A percentile compares a stretch with the other conserved stretches of the same genome.
Conservation (phyloP, 2,888 invertebrate species). For the Parnassius glacialis region DNA sequence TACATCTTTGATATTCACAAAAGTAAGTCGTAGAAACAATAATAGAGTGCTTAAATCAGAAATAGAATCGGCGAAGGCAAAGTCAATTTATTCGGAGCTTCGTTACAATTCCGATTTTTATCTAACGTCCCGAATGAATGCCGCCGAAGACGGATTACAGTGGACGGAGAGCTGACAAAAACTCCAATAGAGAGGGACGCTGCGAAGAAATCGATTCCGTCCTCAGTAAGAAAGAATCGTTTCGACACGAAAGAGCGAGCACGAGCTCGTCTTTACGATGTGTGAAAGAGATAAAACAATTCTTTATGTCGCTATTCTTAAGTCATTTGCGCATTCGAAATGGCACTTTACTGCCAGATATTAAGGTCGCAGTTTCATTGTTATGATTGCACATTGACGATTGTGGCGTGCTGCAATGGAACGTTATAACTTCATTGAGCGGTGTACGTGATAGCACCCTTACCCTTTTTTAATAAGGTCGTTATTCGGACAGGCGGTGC, state of each 20-base stretch:
- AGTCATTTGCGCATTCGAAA: conserved; percentile 69
- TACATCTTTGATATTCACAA: conserved; percentile 9
- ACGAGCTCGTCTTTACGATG: conserved; percentile 70
- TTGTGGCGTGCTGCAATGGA: conserved; percentile 67
- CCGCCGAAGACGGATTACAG: conserved; percentile 75
- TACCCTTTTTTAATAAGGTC: conserved; percentile 56
- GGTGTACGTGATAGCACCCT: conserved; percentile 57
- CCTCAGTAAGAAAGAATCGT: conserved; percentile 66
- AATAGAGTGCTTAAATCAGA: conserved; percentile 57
- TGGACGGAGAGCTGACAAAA: conserved; percentile 63
- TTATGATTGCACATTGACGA: conserved; percentile 70
- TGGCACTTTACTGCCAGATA: conserved; percentile 66
- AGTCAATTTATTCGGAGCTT: conserved; percentile 67
- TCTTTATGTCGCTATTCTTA: conserved; percentile 79
- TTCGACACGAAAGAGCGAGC: conserved; percentile 58
- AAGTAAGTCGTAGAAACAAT: conserved; percentile 49
- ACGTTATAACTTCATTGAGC: conserved; percentile 76
- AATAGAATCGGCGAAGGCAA: conserved; percentile 58
- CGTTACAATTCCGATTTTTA: conserved; percentile 70
- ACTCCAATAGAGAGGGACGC: conserved; percentile 73
- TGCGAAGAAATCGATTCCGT: conserved; percentile 70
- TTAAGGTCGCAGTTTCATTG: conserved; percentile 78
- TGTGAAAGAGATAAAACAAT: conserved; percentile 79
- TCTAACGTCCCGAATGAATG: conserved; percentile 68
- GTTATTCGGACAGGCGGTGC: conserved; percentile 56